These are phyloP conservation scores for Corythornis vintsioides DNA, from an alignment of 2,113 vertebrate species.

Conservation along the genomic window DNA sequence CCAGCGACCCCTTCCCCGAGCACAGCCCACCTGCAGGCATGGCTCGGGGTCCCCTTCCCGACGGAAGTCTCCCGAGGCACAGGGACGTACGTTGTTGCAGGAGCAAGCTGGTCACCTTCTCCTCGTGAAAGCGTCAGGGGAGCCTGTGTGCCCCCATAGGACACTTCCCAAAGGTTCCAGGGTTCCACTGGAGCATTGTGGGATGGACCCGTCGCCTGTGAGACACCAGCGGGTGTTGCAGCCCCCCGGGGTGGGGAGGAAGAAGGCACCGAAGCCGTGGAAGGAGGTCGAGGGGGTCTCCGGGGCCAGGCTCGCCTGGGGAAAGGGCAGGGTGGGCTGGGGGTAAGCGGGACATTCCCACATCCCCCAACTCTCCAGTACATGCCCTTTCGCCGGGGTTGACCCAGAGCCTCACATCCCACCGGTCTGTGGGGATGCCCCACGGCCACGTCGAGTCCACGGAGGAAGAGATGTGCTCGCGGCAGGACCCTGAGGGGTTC, in stretches of 20 bases:
- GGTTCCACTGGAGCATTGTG: not conserved
- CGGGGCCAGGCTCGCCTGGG: too few relatives aligned
- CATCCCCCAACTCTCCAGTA: not conserved
- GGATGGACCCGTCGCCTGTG: not conserved
- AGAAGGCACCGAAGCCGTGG: rapidly evolving
- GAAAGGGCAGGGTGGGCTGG: not conserved
- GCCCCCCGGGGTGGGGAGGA: too few relatives aligned
- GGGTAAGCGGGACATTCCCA: not conserved
- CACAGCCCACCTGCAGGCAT: not conserved
- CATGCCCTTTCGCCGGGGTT: not conserved
- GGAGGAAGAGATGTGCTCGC: not conserved
- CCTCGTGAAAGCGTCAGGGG: not conserved
- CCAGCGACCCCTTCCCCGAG: too few relatives aligned
- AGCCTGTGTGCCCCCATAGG: not conserved
- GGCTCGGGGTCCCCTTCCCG: not conserved
- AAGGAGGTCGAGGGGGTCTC: not conserved
- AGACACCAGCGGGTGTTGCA: not conserved
- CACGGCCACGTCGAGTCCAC: not conserved
- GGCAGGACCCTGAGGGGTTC: rapidly evolving
- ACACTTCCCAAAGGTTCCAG: not conserved
- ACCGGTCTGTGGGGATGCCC: too few relatives aligned
- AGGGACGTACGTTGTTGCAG: not conserved
- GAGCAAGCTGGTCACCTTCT: too few relatives aligned
- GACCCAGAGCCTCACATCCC: not conserved
- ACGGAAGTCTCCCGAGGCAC: rapidly evolving